Conservation (phyloP, 2,888 invertebrate genomes). For the Megastigmus dorsalis region DNA sequence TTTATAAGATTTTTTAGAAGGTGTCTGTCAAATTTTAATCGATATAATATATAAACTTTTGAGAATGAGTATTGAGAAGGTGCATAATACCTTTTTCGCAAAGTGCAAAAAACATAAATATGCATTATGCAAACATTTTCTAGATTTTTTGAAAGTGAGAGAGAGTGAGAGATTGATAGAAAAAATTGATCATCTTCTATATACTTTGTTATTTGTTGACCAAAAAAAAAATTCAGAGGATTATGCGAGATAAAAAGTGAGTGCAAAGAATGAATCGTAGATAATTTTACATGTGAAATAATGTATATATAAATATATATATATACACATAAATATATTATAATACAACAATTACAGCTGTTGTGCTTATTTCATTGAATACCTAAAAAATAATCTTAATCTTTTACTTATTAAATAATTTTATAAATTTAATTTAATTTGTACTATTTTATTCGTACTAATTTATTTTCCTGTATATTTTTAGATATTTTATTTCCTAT, state of each 20-base stretch:
- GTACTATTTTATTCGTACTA: conserved; percentile 1
- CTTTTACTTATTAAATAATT: conserved; percentile 15
- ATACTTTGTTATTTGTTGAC: conserved; percentile 59
- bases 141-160: conserved; percentile 45
- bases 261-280: conserved; percentile 56
- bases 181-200: conserved; percentile 60
- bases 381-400: conserved; percentile 11
- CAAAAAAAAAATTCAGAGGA: conserved; percentile 54
- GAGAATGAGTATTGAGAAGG: conserved; percentile 14
- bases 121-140: conserved; percentile 46
- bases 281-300: conserved; percentile 71
- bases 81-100: conserved; percentile 21
- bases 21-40: conserved; percentile 31
- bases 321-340: conserved; percentile 60
- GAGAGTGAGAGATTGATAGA: conserved; percentile 41
- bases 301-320: conserved; percentile 68
- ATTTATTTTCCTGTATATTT: neutral
- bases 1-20: neutral
- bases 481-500: neutral
- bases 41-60: conserved; percentile 30
- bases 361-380: conserved; percentile 31
- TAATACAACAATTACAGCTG: conserved; percentile 43
- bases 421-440: conserved; percentile 20
- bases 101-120: conserved; percentile 19
- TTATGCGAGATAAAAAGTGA: conserved; percentile 41